A percentile compares a stretch with the other conserved stretches of the same genome.
phyloP scores from a whole-genome alignment of 64 coral and sea anemone species.

The Dendrophyllia cribrosa region DNA sequence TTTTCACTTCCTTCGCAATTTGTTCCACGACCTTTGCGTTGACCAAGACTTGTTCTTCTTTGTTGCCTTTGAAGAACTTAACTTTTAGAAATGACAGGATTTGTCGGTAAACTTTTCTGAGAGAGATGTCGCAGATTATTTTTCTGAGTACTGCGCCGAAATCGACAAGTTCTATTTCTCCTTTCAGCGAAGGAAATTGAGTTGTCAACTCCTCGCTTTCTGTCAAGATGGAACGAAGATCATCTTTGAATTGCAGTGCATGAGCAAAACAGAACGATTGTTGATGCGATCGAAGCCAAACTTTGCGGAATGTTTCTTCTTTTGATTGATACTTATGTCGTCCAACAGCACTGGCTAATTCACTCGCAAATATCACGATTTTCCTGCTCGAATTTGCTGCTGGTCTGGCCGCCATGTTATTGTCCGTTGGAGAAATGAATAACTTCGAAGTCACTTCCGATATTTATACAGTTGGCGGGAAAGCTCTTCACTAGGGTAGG shows the following conservation, averaged over 20 bases:
- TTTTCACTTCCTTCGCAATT: conserved; percentile 24
- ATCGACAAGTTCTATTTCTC: conserved; percentile 3
- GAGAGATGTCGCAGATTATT: conserved; percentile 14
- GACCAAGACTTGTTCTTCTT: conserved; percentile 70
- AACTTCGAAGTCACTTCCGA: neutral
- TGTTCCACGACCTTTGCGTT: conserved; percentile 40
- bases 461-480: neutral
- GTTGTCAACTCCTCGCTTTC: conserved; percentile 12
- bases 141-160: conserved; percentile 25
- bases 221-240: conserved; percentile 59
- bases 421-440: neutral
- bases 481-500: neutral
- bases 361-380: conserved; percentile 85
- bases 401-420: neutral
- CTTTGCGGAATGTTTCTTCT: conserved; percentile 72
- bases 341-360: conserved; percentile 91
- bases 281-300: conserved; percentile 86
- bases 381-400: conserved; percentile 3
- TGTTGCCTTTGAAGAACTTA: conserved; percentile 38
- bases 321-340: conserved; percentile 77
- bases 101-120: neutral
- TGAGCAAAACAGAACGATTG: conserved; percentile 85
- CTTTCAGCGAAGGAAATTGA: conserved; percentile 9
- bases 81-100: conserved; percentile 43
- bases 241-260: conserved; percentile 42